phyloP scores from a whole-genome alignment of 2,888 invertebrate genomes.

The Coenonympha arcania region DNA sequence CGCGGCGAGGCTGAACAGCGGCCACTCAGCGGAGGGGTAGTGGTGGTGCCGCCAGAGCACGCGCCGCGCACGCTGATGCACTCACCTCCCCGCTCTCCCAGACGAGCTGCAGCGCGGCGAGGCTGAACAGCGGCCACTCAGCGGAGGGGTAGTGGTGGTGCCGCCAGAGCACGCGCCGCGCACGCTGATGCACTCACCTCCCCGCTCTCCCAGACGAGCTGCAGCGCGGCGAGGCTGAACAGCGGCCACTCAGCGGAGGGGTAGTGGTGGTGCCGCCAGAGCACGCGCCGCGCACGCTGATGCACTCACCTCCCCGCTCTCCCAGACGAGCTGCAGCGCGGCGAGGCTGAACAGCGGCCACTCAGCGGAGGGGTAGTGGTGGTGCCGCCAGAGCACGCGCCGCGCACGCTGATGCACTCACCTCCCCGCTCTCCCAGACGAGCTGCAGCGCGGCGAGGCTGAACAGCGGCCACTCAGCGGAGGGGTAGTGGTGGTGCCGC shows the following conservation, averaged over 20 bases:
- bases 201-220: constrained; percentile 82
- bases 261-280: constrained; percentile 88
- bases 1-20: constrained; percentile 85
- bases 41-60: constrained; percentile 86
- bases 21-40: constrained; percentile 89
- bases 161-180: constrained; percentile 80
- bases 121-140: constrained; percentile 84
- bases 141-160: constrained; percentile 95
- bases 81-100: constrained; percentile 77
- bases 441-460: constrained; percentile 88
- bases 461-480: constrained; percentile 85
- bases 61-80: constrained; percentile 81
- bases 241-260: constrained; percentile 88
- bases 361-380: constrained; percentile 92
- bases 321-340: constrained; percentile 84
- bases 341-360: constrained; percentile 86
- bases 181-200: constrained; percentile 77
- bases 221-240: constrained; percentile 86
- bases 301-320: constrained; percentile 77
- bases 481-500: constrained; percentile 92
- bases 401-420: constrained; percentile 78
- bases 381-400: constrained; percentile 82
- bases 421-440: constrained; percentile 79
- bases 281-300: constrained; percentile 82
- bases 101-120: constrained; percentile 85